Evolutionary conservation across 2,888 invertebrate genomes (phyloP).

Genomic region (Drosophila nr. perissopoda): DNA sequence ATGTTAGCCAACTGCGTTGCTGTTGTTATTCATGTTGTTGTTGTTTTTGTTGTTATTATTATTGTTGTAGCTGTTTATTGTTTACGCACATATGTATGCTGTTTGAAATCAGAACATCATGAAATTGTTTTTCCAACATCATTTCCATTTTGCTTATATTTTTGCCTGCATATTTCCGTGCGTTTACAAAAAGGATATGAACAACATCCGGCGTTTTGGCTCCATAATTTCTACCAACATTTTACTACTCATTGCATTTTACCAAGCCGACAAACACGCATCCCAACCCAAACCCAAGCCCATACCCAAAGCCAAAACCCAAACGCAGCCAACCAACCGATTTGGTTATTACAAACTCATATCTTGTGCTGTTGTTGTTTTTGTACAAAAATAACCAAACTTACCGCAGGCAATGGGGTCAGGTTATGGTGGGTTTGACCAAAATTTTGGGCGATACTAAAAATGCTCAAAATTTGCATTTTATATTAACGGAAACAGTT

Average conservation of each 20-base stretch:
- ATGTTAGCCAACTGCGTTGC: constrained; percentile 5
- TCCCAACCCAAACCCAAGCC: not conserved
- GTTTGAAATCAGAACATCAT: constrained; percentile 76
- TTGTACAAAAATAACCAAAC: constrained; percentile 50
- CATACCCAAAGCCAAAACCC: constrained; percentile 8
- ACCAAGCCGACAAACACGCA: constrained; percentile 48
- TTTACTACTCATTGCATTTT: constrained; percentile 81
- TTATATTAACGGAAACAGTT: constrained; percentile 83
- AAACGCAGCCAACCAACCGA: constrained; percentile 50
- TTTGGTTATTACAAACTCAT: constrained; percentile 81
- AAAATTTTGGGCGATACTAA: constrained; percentile 63
- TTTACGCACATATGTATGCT: constrained; percentile 75
- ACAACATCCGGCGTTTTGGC: constrained; percentile 79
- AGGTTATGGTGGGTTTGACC: constrained; percentile 25
- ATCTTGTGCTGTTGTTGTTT: constrained; percentile 56
- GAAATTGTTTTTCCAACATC: constrained; percentile 80
- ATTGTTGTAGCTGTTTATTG: constrained; percentile 20
- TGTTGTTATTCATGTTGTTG: not conserved
- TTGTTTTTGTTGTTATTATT: constrained; percentile 5
- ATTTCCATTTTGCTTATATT: constrained; percentile 52
- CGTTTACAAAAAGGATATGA: constrained; percentile 82
- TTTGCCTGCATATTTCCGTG: constrained; percentile 76
- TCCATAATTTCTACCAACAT: constrained; percentile 74
- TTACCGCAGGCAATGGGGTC: constrained; percentile 67
- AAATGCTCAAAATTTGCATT: constrained; percentile 80